Conservation (phyloP, 2,113 vertebrate species). For the Tiliqua scincoides region DNA sequence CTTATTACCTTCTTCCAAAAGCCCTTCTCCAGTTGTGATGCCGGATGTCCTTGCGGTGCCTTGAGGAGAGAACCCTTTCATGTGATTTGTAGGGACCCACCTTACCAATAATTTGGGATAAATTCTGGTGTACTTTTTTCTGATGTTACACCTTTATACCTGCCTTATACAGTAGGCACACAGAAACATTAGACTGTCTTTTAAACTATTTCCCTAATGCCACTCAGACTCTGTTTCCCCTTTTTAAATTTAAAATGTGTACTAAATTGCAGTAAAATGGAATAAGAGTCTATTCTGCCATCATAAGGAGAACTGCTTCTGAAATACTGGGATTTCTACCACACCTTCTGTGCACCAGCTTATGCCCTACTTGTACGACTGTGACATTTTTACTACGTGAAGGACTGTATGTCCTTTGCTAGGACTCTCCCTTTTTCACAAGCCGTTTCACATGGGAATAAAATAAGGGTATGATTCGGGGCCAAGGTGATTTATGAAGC, state of each 20-base stretch:
- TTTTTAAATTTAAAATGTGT: background rate
- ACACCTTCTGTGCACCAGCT: too few species aligned
- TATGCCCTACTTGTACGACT: background rate
- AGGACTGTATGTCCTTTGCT: background rate
- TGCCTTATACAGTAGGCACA: background rate
- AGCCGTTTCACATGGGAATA: background rate
- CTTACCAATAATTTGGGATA: background rate
- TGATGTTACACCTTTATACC: background rate
- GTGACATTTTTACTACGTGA: background rate
- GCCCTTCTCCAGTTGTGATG: fast-evolving
- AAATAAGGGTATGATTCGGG: background rate
- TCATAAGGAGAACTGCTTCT: background rate
- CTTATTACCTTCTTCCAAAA: background rate
- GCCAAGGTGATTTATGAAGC: background rate
- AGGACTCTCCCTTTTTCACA: background rate
- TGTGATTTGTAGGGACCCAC: background rate
- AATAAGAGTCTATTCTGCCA: background rate
- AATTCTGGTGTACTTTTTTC: background rate
- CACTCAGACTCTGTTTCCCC: too few species aligned
- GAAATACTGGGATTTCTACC: background rate
- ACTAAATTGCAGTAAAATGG: background rate
- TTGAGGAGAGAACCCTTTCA: background rate
- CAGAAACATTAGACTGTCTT: background rate
- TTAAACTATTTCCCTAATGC: background rate
- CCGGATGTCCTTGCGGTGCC: background rate